Base-by-base conservation (phyloP, 2,888 invertebrate genomes). In the Chesias legatella region DNA sequence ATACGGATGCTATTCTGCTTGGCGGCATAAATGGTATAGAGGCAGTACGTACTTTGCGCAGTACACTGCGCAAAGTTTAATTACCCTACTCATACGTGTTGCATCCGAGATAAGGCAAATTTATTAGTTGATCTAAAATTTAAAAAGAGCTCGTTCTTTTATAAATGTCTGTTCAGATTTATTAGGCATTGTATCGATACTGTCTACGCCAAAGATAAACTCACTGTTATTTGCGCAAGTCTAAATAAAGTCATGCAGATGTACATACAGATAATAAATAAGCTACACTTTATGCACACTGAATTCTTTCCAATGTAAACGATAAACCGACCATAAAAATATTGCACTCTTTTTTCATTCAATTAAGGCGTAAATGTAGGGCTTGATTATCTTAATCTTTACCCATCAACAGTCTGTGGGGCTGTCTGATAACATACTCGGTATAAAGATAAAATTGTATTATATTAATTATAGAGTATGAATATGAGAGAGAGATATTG, bases 381-480 rank as follows among this genome's bases (percentile, higher is more conserved):
- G 29, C 21, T 32, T 32, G 39, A 39, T 32, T 33, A 44, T 45
- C 36, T 40, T 40, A 36, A 45, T 45, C 45, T 40, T 10, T 29
- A 17, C 10, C 24, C 11, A 35, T 40, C 9, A 32, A 35, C 24
- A 25, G 26, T 29, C 31, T 10, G 23, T 23, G 35, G n/a, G n/a
- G 21, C 25, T 17, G 2, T 29, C 22, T 28, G 40, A 40, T 36
- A 45, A 36, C 32, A 33, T 30, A 25, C 11, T n/a, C 17, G 11
- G n/a, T 44, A 31, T 20, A 25, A 23, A 44, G 44, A 33, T 40
- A 43, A 31, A 10, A 8, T 9, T 10, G 50, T 47, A 50, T 54
- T 49, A 48, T 38, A 50, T 36, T 47, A 50, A 54, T 49, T 48
- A 24, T 30, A 25, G 34, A 22, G 41, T 39, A 39, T 53, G 38